Evolutionary conservation across 92 coral and sea anemone genomes (phyloP).

Genomic region (Siderastrea siderea): DNA sequence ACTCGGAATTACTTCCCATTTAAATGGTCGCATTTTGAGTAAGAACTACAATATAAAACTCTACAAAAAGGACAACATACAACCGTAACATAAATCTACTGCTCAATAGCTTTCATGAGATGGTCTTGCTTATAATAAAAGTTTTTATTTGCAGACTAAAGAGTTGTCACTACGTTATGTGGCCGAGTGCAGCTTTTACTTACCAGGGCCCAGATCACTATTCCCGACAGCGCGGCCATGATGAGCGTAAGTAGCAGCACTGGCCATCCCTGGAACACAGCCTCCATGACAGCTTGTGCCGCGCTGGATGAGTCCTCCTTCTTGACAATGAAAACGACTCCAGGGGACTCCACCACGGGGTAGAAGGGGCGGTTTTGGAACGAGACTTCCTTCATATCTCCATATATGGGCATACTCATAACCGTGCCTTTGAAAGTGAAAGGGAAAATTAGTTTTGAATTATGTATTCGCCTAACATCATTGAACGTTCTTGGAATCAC

Average conservation of each 20-base stretch:
- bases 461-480: neutral
- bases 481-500: neutral
- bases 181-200: neutral
- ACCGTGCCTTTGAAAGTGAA: slow-evolving; percentile 56
- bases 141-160: neutral
- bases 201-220: slow-evolving; percentile 99
- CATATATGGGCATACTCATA: slow-evolving; percentile 94
- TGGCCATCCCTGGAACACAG: slow-evolving; percentile 99
- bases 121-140: neutral
- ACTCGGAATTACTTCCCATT: neutral
- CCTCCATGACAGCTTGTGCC: slow-evolving; percentile 98
- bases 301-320: slow-evolving; percentile 94
- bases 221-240: slow-evolving; percentile 99
- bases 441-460: neutral
- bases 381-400: slow-evolving; percentile 94
- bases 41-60: neutral
- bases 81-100: neutral
- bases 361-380: slow-evolving; percentile 92
- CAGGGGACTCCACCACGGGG: slow-evolving; percentile 99
- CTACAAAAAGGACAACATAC: neutral
- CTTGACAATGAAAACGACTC: slow-evolving; percentile 94
- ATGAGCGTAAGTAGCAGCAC: slow-evolving; percentile 92
- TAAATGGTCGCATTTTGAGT: neutral
- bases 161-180: too few relatives aligned
- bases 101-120: neutral